Base-by-base conservation (phyloP, 2,888 invertebrate genomes). In the Lithophane leautieri region DNA sequence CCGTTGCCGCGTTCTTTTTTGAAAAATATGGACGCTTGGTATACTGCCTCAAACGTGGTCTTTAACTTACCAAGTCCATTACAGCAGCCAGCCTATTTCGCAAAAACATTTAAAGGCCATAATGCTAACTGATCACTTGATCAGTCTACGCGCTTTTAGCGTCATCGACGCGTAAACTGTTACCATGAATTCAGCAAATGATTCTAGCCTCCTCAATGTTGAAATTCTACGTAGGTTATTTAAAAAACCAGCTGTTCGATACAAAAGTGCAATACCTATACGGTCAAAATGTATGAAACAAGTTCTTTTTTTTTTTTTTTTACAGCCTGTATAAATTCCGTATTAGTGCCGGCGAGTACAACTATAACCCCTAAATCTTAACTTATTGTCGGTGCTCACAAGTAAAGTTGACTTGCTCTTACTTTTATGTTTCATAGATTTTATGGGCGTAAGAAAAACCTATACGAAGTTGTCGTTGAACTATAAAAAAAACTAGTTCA, bases 341-440 rank as follows among this genome's bases (percentile, higher is more conserved):
- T 52, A 28, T 50, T 9, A 63, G 16, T 25, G 16, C 16, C 12
- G n/a, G 14, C 47, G 40, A 63, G 58, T 77, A 50, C 42, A 52
- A 62, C 44, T 42, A 34, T 34, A 25, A n/a, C 6, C 34, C 77
- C 69, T 83, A 83, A 84, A 86, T 77, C 87, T 80, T 81, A 83
- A 86, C 85, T 89, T 88, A 89, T 86, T 87, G 86, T 84, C 83
- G 79, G 75, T 65, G 56, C 77, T 83, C 75, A 68, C 52, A 75
- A 79, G 83, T 78, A 84, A 85, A 86, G 78, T 86, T 82, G 73
- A 70, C 58, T 73, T 52, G 82, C 81, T 81, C 79, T 86, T 87
- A 82, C 73, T 86, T 89, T 90, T 88, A 88, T 85, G 88, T 87
- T 83, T 78, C 81, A 83, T 82, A 85, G 79, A 81, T 82, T 89